Base-by-base conservation (phyloP, 2,797 vertebrate species). In the Zalophus californianus region DNA sequence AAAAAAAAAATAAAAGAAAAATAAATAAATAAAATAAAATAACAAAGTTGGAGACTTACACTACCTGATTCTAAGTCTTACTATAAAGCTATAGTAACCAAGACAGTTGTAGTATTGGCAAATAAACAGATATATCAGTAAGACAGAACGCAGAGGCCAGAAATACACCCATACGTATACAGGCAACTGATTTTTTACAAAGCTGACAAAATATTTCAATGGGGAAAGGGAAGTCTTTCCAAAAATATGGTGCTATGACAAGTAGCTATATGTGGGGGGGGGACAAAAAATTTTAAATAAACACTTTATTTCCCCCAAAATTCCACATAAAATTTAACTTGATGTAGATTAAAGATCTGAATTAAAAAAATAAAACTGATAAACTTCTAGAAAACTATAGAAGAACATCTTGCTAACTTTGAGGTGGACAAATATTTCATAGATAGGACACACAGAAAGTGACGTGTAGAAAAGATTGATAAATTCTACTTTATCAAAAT, bases 1-100 rank as follows among this genome's bases (percentile, higher is more conserved):
- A 84, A 56, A 93, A 90, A 90, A 93, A 56, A 93, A 90, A 93
- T 50, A 54, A 68, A 44, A 44, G 7, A 44, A 44, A 44, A 44
- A 44, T 44, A 9, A 44, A 44, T 44, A 9, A 44, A 44, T 44
- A 1, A 44, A 44, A 44, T 44, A 56, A 93, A 90, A 93, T 50
- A 54, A 68, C 25, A 25, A 86, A 86, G 60, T 23, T 95, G 32
- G 27, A 84, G 38, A 84, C 27, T 83, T 95, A 64, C 1, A 89
- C 21, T 58, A 75, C 12, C 62, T 72, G 27, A 80, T 14, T 77
- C n/a, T 60, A 83, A 68, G 62, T 56, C 38, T 75, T 80, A 83
- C 5, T 77, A 68, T 35, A 62, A 94, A 64, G 23, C 52, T 78
- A 78, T 12, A 87, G 41, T 60, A 88, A 92, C 88, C 78, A 93